Conservation (phyloP, 2,888 invertebrate genomes). For the Spilarctia lutea region DNA sequence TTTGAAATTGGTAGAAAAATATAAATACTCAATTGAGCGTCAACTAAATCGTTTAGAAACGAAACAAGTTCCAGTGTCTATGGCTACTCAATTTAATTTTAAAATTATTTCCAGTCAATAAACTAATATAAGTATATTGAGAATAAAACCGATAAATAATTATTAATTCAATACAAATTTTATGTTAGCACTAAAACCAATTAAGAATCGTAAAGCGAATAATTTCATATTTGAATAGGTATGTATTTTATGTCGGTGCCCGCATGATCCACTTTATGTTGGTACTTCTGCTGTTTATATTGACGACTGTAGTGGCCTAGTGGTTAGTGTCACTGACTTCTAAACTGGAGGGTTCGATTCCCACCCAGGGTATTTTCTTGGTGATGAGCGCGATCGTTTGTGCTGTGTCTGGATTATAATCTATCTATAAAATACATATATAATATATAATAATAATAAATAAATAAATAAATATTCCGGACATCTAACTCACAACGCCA, state of each 20-base stretch:
- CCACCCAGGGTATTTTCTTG: no score
- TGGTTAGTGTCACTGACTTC: not conserved
- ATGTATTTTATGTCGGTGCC: conserved; percentile 73
- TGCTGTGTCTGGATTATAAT: no score
- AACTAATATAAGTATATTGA: conserved; percentile 15
- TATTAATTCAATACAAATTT: conserved; percentile 69
- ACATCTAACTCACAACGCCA: no score
- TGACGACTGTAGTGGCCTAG: not conserved
- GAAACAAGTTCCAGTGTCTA: not conserved
- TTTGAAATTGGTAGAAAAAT: not conserved
- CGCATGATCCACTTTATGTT: conserved; percentile 62
- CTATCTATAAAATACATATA: no score
- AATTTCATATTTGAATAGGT: conserved; percentile 64
- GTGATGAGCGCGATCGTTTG: no score
- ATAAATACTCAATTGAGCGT: not conserved
- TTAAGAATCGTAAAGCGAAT: conserved; percentile 72
- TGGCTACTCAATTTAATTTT: not conserved
- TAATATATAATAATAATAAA: no score
- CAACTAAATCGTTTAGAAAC: not conserved
- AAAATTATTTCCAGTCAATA: not conserved
- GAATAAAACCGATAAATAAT: conserved; percentile 31
- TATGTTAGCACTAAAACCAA: conserved; percentile 72
- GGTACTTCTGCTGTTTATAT: conserved; percentile 40
- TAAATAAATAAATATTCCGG: no score
- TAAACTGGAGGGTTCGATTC: no score